Evolutionary conservation across 2,888 invertebrate species (phyloP).

Genomic region (Macaria notata): DNA sequence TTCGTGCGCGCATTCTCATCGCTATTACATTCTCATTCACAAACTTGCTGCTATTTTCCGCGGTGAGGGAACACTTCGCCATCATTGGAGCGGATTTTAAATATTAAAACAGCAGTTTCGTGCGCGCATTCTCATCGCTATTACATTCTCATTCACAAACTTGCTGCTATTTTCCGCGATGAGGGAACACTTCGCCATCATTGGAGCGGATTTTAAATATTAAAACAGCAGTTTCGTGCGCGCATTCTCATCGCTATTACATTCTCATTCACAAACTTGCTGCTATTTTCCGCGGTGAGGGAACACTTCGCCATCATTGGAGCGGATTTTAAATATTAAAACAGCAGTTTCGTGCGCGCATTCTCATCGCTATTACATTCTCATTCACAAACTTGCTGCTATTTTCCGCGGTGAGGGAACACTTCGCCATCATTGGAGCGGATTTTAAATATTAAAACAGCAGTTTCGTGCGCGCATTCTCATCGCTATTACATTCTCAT

Average conservation of each 20-base stretch:
- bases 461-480: too few species aligned
- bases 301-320: slow-evolving; percentile 3
- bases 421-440: slow-evolving; percentile 1
- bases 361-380: slow-evolving; percentile 1
- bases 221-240: too few species aligned
- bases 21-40: slow-evolving; percentile 2
- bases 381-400: slow-evolving; percentile 1
- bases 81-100: slow-evolving; percentile 2
- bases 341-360: too few species aligned
- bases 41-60: background rate
- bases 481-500: slow-evolving; percentile 1
- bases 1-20: background rate
- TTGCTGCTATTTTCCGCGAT: background rate
- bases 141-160: slow-evolving; percentile 2
- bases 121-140: slow-evolving; percentile 1
- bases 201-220: slow-evolving; percentile 1
- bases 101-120: too few species aligned
- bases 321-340: background rate
- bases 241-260: background rate
- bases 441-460: too few species aligned
- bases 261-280: slow-evolving; percentile 2
- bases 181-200: slow-evolving; percentile 1
- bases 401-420: background rate
- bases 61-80: slow-evolving; percentile 1
- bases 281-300: background rate